Evolutionary conservation across 2,797 vertebrate genomes (phyloP).

Genomic region (Aulostomus chinensis): DNA sequence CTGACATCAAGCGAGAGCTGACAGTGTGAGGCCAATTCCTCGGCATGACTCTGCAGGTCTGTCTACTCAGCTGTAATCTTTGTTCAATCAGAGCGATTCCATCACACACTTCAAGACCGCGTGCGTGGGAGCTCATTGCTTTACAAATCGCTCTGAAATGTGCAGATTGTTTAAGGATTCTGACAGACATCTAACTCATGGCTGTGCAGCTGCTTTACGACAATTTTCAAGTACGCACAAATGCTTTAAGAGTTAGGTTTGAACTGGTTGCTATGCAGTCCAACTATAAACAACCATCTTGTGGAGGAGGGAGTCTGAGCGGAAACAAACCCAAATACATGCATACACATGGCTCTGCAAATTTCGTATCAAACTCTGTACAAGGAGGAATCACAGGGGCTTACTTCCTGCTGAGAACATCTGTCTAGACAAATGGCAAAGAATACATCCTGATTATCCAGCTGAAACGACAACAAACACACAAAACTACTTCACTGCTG

Average conservation of each 20-base stretch:
- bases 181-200: background rate
- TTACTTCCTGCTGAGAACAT: too few species aligned
- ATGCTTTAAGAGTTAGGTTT: background rate
- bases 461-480: too few species aligned
- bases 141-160: slow-evolving; percentile 4
- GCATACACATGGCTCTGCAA: slow-evolving; percentile 16
- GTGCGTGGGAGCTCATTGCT: slow-evolving; percentile 1
- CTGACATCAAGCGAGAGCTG: slow-evolving; percentile 24
- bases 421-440: too few species aligned
- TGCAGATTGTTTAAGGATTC: background rate
- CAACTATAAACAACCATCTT: background rate
- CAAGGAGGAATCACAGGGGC: too few species aligned
- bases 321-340: background rate
- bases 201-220: background rate
- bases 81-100: background rate
- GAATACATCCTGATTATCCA: too few species aligned
- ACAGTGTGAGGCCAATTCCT: slow-evolving; percentile 17
- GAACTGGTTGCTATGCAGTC: slow-evolving; percentile 4
- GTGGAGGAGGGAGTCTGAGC: background rate
- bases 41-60: slow-evolving; percentile 35
- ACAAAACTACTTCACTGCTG: too few species aligned
- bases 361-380: background rate
- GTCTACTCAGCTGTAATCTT: too few species aligned
- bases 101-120: too few species aligned
- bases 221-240: background rate